Evolutionary conservation across 2,888 invertebrate genomes (phyloP), one percentile per base, ranked within the genome.

Genomic region (Horisme vitalbata): DNA sequence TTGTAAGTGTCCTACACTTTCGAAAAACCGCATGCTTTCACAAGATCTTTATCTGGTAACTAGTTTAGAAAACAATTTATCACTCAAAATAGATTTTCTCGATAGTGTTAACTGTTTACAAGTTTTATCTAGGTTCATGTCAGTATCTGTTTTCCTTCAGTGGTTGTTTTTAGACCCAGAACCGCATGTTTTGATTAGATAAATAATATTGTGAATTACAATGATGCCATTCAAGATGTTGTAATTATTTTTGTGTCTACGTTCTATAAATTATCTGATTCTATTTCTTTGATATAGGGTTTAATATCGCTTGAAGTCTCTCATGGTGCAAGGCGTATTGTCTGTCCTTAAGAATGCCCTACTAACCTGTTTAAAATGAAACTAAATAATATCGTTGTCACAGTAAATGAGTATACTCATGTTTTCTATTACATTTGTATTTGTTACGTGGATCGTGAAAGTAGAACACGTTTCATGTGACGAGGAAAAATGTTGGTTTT

Each of bases 351-450:
- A 18, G 30, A 32, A 38, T 46, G 57, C 23, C 54, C 60, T 38
- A 60, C 52, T 61, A 41, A 61, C 63, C 60, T 55, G 45, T 57
- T 57, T 61, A 43, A 13, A 9, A 21, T 18, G 18, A 12, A 38
- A 35, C 26, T 35, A 18, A 51, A 38, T 41, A 39, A 34, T 48
- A 13, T 26, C 13, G 20, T n/a, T 27, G 34, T 35, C 48, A 43
- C 18, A 20, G 13, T 14, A 18, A 21, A 32, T 20, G 21, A 21
- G 20, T 11, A 33, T 35, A 21, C 23, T 50, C 27, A 31, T 45
- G 15, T 43, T 49, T 36, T 36, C 24, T 26, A 32, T 33, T 14
- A 14, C 26, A 18, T 23, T 28, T 41, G 8, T 46, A 41, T 45
- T 27, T 31, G 24, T 34, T 11, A 31, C 20, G n/a, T 12, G 18